These are phyloP conservation scores for Cheiracanthium punctorium DNA, from an alignment of 2,888 invertebrate genomes.

Conservation along the genomic window DNA sequence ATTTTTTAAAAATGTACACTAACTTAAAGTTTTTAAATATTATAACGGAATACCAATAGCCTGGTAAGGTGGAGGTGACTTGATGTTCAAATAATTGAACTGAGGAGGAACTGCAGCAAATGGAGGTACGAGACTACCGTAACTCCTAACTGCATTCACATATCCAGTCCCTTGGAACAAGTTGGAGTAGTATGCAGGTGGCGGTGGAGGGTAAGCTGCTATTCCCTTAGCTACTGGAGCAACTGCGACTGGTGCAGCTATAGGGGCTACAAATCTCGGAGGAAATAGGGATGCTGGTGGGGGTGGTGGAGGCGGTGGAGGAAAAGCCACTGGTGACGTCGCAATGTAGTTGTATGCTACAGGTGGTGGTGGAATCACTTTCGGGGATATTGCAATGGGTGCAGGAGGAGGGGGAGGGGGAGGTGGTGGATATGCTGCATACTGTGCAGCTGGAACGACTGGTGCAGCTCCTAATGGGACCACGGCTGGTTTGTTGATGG, in stretches of 20 bases:
- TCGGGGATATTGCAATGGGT: constrained; percentile 22
- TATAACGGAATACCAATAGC: constrained; percentile 35
- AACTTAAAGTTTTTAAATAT: constrained; percentile 2
- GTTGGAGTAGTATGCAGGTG: constrained; percentile 44
- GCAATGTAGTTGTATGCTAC: background rate
- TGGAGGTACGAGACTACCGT: constrained; percentile 25
- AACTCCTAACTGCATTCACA: constrained; percentile 28
- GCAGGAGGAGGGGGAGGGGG: constrained; percentile 14
- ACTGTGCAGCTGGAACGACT: constrained; percentile 37
- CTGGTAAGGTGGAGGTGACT: constrained; percentile 16
- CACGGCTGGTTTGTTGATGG: constrained; percentile 50
- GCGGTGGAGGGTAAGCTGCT: constrained; percentile 34
- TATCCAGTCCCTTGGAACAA: constrained; percentile 35
- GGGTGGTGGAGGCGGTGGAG: constrained; percentile 21
- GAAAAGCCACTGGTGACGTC: background rate
- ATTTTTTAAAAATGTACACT: background rate
- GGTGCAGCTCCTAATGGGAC: constrained; percentile 24
- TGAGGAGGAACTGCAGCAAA: constrained; percentile 36
- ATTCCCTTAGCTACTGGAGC: background rate
- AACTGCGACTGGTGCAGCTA: background rate
- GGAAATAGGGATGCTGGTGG: background rate
- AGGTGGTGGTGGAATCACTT: constrained; percentile 31
- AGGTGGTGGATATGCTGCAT: constrained; percentile 14
- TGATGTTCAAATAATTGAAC: constrained; percentile 32
- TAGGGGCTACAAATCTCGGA: background rate